These are phyloP conservation scores for Protonibea diacanthus DNA, from an alignment of 2,797 vertebrate genomes.

Conservation along the genomic window DNA sequence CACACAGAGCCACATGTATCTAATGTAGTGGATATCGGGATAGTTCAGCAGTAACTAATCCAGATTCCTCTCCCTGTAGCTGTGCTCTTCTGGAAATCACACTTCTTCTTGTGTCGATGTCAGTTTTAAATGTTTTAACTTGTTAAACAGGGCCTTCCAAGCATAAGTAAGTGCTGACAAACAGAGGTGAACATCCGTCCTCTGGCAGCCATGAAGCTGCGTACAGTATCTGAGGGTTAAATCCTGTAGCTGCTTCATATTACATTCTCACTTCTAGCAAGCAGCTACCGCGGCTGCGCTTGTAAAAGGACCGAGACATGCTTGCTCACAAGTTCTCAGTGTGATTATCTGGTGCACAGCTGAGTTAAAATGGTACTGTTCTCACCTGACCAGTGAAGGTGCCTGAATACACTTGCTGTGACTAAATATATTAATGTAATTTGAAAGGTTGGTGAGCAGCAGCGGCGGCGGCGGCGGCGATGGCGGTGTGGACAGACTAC, in stretches of 20 bases:
- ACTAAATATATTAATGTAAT: constrained; percentile 27
- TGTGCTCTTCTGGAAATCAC: not conserved
- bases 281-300: not conserved
- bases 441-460: constrained; percentile 19
- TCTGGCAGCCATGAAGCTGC: constrained; percentile 2
- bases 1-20: not conserved
- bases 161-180: constrained; percentile 10
- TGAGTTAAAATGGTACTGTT: constrained; percentile 37
- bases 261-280: constrained; percentile 9
- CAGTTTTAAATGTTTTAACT: not conserved
- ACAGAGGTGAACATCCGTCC: constrained; percentile 19
- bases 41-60: not conserved
- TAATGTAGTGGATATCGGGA: not conserved
- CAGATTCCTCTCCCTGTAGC: not conserved
- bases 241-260: constrained; percentile 20
- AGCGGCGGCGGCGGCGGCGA: no score
- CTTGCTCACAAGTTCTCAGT: not conserved
- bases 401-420: constrained; percentile 4
- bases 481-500: not conserved
- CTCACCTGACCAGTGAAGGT: constrained; percentile 38
- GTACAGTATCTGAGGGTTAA: constrained; percentile 26
- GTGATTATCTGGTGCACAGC: constrained; percentile 6
- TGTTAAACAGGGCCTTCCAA: not conserved
- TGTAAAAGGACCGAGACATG: constrained; percentile 4
- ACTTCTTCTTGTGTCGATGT: not conserved